Base-by-base conservation (phyloP, 2,888 invertebrate genomes). In the Zhuqinia jingwanae region DNA sequence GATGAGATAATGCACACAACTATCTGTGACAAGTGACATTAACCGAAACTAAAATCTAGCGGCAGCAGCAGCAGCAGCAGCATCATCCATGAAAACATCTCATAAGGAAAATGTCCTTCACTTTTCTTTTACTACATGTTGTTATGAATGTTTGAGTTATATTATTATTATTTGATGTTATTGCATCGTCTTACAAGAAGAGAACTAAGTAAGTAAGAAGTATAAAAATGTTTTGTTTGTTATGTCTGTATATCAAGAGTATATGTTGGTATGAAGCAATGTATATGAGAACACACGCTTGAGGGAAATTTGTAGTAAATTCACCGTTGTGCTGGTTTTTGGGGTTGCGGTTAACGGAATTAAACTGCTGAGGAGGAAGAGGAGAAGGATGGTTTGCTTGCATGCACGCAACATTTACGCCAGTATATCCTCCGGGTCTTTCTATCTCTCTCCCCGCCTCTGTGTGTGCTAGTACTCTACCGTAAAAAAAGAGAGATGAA, bases 311-410 rank as follows among this genome's bases (percentile, higher is more conserved):
- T 42, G 42, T 36, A 80, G 80, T 80, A 70, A 79, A 80, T 80
- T 80, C 70, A 42, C 80, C 80, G 80, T 70, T 70, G 60, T 70
- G 56, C 80, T 80, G 70, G 80, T 70, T 80, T 80, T 80, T 3
- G 56, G 45, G 80, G 68, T 80, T 80, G 80, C 58, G 80, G 80
- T 80, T 80, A 80, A 56, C 56, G 70, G 70, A 80, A 79, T 79
- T 79, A 65, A 79, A 50, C 65, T 65, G 65, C 65, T 65, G 56
- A 42, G 70, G 27, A 79, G 79, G 50, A 79, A 60, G 27, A n/a
- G 25, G 70, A 42, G 58, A 17, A 79, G 79, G 50, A 79, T 78
- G 47, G 25, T 27, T n/a, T 36, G 36, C 36, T 8, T 80, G 70
- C 58, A 80, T 60, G 80, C 70, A 70, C 45, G 80, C 68, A 80